phyloP scores from a whole-genome alignment of 2,797 vertebrate species.

The Synanceia verrucosa region DNA sequence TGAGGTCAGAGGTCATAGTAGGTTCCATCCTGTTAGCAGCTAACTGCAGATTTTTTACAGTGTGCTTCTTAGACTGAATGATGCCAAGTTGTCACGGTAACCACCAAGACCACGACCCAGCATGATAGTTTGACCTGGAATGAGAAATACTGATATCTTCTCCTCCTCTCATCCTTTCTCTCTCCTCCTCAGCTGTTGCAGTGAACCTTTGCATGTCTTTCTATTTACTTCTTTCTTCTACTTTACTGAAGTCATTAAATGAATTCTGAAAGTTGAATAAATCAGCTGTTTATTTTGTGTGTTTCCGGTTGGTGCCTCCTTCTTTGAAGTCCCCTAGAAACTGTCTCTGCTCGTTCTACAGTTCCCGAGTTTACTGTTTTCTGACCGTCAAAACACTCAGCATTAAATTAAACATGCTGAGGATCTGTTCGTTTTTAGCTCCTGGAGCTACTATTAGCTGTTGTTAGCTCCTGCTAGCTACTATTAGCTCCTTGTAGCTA shows the following conservation, averaged over 20 bases:
- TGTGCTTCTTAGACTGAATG: background rate
- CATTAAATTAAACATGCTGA: too few species aligned
- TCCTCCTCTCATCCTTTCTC: too few species aligned
- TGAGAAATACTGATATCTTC: background rate
- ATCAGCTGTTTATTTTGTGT: constrained; percentile 43
- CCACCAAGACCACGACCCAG: background rate
- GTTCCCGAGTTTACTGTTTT: too few species aligned
- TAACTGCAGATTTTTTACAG: too few species aligned
- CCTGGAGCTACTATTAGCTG: too few species aligned
- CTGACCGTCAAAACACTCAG: too few species aligned
- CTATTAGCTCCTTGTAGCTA: too few species aligned
- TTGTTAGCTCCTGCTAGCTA: too few species aligned
- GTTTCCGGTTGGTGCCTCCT: background rate
- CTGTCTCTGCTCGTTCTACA: too few species aligned
- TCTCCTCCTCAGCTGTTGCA: constrained; percentile 25
- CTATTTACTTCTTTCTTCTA: constrained; percentile 39
- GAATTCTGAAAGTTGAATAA: constrained; percentile 36
- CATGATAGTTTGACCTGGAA: constrained; percentile 19
- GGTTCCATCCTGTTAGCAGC: background rate
- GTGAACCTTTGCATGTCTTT: constrained; percentile 72
- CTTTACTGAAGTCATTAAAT: background rate
- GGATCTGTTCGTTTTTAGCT: too few species aligned
- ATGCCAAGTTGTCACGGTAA: background rate
- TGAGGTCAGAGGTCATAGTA: constrained; percentile 27
- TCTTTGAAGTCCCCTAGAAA: background rate